A percentile compares a stretch with the other conserved stretches of the same genome.
phyloP scores from a whole-genome alignment of 2,113 vertebrate genomes.

The Megaceryle maxima region DNA sequence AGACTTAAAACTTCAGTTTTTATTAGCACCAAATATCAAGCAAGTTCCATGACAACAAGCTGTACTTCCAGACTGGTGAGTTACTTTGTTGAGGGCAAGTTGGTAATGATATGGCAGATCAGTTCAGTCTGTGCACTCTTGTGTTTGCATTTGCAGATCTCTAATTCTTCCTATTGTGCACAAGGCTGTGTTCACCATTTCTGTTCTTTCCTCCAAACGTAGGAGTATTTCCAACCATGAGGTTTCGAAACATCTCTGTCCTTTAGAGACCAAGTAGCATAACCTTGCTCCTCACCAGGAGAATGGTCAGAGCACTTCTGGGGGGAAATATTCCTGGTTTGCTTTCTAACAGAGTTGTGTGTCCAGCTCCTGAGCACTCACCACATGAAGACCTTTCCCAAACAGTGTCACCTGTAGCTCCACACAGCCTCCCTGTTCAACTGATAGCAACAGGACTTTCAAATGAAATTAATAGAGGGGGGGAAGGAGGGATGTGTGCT shows the following conservation, averaged over 20 bases:
- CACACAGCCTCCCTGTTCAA: neutral
- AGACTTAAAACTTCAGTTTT: constrained; percentile 43
- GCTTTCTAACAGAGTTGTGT: neutral
- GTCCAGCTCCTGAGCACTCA: neutral
- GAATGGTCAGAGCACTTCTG: neutral
- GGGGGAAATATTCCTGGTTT: neutral
- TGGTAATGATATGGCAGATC: neutral
- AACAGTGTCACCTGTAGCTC: neutral
- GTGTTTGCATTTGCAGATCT: neutral
- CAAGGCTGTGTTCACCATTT: neutral
- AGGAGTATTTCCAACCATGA: neutral
- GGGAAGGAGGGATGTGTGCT: neutral
- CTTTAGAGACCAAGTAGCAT: neutral
- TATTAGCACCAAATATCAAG: constrained; percentile 62
- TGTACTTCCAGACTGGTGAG: constrained; percentile 48
- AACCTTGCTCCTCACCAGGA: neutral
- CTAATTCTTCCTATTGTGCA: neutral
- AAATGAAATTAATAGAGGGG: neutral
- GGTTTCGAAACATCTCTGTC: neutral
- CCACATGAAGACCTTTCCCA: neutral
- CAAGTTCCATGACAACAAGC: constrained; percentile 53
- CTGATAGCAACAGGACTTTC: neutral
- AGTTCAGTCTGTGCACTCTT: neutral
- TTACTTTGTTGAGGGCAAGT: constrained; percentile 13
- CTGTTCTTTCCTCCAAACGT: neutral